Evolutionary conservation across 2,888 invertebrate genomes (phyloP), one percentile per base, ranked within the genome.

Genomic region (Phaedon cochleariae): DNA sequence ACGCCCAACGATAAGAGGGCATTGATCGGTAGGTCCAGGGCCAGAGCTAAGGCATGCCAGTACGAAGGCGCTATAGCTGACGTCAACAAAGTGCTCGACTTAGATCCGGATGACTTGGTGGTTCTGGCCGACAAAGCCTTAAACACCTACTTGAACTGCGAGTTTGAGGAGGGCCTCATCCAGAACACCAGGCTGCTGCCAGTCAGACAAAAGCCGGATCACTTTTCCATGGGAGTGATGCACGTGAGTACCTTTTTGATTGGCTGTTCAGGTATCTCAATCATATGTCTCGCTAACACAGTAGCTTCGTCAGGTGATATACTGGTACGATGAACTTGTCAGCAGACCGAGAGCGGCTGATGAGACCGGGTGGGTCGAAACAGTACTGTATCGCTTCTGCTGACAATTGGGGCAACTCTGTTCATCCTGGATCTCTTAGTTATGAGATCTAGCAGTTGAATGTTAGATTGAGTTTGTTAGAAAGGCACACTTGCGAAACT

Each of bases 31-130:
- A 82, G 88, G 51, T 86, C 87, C 68, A 79, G 84, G 71, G 86
- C 87, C 3, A 78, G 86, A 22, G 85, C 86, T 0, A 88, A 88
- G 78, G 84, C 86, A 15, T 87, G 86, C 45, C 81, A 87, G 74
- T 88, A 87, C 71, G 76, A 74, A 45, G 87, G 85, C 0, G 88
- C 88, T 48, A 78, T 88, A 62, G 83, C 79, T 48, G 88, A 88
- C 71, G 85, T 85, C 5, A 83, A 81, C 12, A 83, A 82, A 63
- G 87, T 89, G 22, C 66, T 83, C 5, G 68, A 73, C 26, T 18
- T 79, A 4, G 76, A 79, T 51, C 76, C 79, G 0, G 78, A 79
- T 9, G 79, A 83, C 68, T 68, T 83, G 20, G 75, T 75, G 0
- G 73, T 77, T 3, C 60, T 78, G 7, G 82, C 82, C 2, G 76